Percentiles rank a stretch among this genome's conserved stretches.
Evolutionary conservation across 1,140 invertebrate genomes (phyloP).

Genomic region (Phthorimaea operculella): DNA sequence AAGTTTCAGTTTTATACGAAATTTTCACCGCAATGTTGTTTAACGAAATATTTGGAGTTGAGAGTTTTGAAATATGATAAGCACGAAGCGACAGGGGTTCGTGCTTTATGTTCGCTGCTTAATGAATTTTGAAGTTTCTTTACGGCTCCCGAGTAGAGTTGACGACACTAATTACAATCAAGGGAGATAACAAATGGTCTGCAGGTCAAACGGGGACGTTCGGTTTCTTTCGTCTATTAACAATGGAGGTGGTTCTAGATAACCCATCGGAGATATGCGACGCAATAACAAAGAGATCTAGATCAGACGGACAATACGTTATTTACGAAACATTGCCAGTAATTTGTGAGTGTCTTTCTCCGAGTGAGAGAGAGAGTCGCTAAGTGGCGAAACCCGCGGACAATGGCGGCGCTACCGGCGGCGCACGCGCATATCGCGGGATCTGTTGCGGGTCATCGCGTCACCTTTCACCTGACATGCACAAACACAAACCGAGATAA

Average conservation of each 20-base stretch:
- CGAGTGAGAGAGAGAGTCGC: constrained; percentile 57
- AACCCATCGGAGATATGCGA: constrained; percentile 27
- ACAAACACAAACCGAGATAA: not conserved
- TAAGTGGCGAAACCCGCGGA: constrained; percentile 53
- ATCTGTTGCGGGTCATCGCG: constrained; percentile 46
- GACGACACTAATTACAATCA: not conserved
- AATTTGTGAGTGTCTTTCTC: constrained; percentile 50
- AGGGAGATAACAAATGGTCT: not conserved
- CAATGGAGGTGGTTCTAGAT: constrained; percentile 27
- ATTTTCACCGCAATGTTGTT: constrained; percentile 4
- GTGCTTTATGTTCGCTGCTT: not conserved
- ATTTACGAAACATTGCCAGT: constrained; percentile 56
- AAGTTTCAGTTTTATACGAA: not conserved
- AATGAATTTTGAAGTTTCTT: not conserved
- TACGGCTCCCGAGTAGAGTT: not conserved
- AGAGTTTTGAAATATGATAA: constrained; percentile 1
- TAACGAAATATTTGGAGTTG: constrained; percentile 3
- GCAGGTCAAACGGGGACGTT: not conserved
- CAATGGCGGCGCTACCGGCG: constrained; percentile 42
- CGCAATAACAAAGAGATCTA: constrained; percentile 48
- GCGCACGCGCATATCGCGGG: constrained; percentile 17
- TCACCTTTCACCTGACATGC: constrained; percentile 44
- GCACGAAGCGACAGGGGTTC: not conserved
- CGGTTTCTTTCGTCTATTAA: not conserved
- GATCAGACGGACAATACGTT: constrained; percentile 57